Base-by-base conservation (phyloP, 2,797 vertebrate species). In the Pseudopleuronectes americanus region DNA sequence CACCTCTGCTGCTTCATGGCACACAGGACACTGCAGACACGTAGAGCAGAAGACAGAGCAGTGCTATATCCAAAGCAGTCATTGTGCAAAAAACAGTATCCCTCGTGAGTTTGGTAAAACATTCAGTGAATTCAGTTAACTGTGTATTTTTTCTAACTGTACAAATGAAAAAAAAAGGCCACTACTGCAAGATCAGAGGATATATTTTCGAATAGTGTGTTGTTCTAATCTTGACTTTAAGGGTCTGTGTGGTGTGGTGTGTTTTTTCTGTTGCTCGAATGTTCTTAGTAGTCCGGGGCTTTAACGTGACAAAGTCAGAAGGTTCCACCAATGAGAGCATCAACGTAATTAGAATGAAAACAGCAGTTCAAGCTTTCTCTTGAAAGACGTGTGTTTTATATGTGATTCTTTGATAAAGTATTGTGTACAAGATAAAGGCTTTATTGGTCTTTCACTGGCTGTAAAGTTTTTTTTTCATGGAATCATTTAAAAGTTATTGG, bases 401-500 rank as follows among this genome's bases (percentile, higher is more conserved):
- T 93, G 92, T 94, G 81, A 90, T 82, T 90, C 88, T 94, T 94
- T 94, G 92, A 94, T 94, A 92, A 92, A 92, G 87, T 94, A 90
- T 91, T 92, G 90, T 92, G 92, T 92, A 90, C 86, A 89, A 88
- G 85, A 84, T 64, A 75, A 84, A 76, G 64, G 70, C 66, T 68
- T 79, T 84, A 55, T 61, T 87, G 89, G 57, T 89, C 84, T 84
- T 87, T 86, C 73, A 82, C 71, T 80, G 76, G 33, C 63, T 85
- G 52, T 71, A 73, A 71, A 49, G 41, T 54, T 14, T 52, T 76
- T 14, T 76, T 55, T 77, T 78, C 68, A 71, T 83, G 77, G 66
- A 80, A 75, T 78, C n/a, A 74, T 80, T 79, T 57, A 14, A 62
- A 64, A 78, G 73, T 83, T 72, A 76, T 49, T 68, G 58, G 64